phyloP scores from a whole-genome alignment of 1,140 invertebrate genomes.

The Drosophila lacertosa region DNA sequence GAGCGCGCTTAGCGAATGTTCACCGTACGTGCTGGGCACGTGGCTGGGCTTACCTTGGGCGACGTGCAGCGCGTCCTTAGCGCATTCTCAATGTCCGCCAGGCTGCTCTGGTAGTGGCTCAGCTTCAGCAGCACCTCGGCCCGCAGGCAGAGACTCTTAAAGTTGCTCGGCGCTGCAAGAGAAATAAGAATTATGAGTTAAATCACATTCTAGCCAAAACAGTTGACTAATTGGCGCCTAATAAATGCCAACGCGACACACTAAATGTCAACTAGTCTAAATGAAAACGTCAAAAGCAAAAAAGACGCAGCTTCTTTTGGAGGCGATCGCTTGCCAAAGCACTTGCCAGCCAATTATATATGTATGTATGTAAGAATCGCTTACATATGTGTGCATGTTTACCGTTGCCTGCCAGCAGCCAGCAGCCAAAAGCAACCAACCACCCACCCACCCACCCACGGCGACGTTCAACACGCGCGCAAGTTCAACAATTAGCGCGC shows the following conservation, averaged over 20 bases:
- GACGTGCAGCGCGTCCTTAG: constrained; percentile 88
- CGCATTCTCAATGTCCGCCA: constrained; percentile 89
- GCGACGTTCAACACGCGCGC: constrained; percentile 59
- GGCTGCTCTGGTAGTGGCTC: constrained; percentile 87
- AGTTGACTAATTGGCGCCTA: constrained; percentile 10
- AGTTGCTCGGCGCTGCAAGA: constrained; percentile 88
- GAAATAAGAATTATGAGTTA: constrained; percentile 31
- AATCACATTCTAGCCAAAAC: background rate
- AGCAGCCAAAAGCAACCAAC: background rate
- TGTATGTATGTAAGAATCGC: constrained; percentile 12
- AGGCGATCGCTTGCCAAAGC: constrained; percentile 44
- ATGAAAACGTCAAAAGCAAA: constrained; percentile 61
- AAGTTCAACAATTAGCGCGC: constrained; percentile 60
- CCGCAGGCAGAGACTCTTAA: constrained; percentile 88
- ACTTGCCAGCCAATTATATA: constrained; percentile 48
- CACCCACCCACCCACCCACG: background rate
- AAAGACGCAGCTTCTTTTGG: constrained; percentile 20
- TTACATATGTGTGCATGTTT: constrained; percentile 17
- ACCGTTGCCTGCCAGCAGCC: background rate
- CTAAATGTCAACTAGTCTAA: constrained; percentile 55
- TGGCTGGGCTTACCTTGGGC: constrained; percentile 87
- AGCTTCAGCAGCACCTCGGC: constrained; percentile 88
- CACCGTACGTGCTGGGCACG: background rate
- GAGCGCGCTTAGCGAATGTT: background rate
- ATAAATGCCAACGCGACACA: constrained; percentile 13